Percentiles rank a stretch among this genome's conserved stretches.
Conservation (phyloP, 2,113 vertebrate species). For the Ovis aries region DNA sequence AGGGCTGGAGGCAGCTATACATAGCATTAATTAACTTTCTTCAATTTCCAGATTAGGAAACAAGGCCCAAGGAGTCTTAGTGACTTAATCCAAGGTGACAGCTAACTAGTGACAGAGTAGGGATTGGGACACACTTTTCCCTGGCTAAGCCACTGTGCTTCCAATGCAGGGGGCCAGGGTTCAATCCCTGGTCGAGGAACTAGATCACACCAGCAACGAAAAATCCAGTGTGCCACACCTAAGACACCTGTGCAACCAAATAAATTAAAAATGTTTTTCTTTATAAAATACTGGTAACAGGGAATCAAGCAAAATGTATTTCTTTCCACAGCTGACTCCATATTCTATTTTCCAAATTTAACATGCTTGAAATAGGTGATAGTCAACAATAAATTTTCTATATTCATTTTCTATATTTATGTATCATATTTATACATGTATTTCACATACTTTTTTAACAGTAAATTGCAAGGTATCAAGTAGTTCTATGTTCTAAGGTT, state of each 20-base stretch:
- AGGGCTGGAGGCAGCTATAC: neutral
- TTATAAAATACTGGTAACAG: neutral
- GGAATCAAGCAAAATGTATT: neutral
- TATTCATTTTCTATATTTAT: neutral
- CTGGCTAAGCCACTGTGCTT: neutral
- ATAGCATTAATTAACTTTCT: slow-evolving; percentile 35
- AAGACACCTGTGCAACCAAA: neutral
- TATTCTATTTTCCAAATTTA: neutral
- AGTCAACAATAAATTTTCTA: neutral
- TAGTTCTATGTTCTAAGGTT: neutral
- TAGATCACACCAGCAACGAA: neutral
- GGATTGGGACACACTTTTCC: neutral
- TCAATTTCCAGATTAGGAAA: slow-evolving; percentile 43
- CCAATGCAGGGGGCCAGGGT: neutral
- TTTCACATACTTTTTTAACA: neutral
- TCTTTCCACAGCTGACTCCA: neutral
- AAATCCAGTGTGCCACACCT: neutral
- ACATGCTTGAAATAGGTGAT: neutral
- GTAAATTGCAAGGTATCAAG: neutral
- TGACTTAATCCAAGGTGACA: slow-evolving; percentile 6
- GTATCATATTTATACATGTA: neutral
- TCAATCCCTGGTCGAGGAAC: neutral
- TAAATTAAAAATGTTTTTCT: neutral
- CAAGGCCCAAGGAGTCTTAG: slow-evolving; percentile 2
- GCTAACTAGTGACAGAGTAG: neutral